These are phyloP conservation scores for Campoletis raptor DNA, from an alignment of 2,888 invertebrate species.

Conservation along the genomic window DNA sequence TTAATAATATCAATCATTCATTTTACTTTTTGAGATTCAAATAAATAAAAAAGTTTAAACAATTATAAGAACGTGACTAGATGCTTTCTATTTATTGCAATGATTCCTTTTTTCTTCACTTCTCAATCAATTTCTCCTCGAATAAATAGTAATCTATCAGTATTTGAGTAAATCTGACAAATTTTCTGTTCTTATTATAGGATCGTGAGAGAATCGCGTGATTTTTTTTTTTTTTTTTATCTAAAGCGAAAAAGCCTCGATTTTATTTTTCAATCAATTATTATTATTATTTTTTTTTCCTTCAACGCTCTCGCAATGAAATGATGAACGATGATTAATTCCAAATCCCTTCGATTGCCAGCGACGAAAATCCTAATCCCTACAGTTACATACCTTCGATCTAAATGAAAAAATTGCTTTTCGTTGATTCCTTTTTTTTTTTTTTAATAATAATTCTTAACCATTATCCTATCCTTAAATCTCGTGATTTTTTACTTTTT, in stretches of 20 bases:
- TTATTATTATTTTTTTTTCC: constrained; percentile 8
- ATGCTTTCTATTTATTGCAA: constrained; percentile 2
- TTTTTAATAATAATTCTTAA: constrained; percentile 10
- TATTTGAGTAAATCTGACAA: not conserved
- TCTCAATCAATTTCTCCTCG: constrained; percentile 30
- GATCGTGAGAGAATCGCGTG: constrained; percentile 42
- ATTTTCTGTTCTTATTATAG: constrained; percentile 3
- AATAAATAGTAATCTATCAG: not conserved
- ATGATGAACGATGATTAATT: constrained; percentile 31
- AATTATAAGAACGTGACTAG: not conserved
- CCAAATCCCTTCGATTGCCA: constrained; percentile 54
- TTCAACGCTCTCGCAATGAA: constrained; percentile 20
- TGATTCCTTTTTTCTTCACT: constrained; percentile 2
- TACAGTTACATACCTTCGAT: constrained; percentile 30
- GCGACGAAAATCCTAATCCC: constrained; percentile 28
- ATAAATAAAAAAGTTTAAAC: not conserved
- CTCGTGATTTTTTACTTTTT: constrained; percentile 1
- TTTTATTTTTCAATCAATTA: constrained; percentile 18
- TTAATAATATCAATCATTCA: not conserved
- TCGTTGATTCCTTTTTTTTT: constrained; percentile 74
- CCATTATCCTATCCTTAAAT: constrained; percentile 20
- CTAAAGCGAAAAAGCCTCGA: constrained; percentile 42
- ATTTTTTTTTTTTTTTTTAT: constrained; percentile 7
- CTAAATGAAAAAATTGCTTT: constrained; percentile 76
- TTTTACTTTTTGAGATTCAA: not conserved